Conservation (phyloP, 2,113 vertebrate species). For the Gila orcuttii region DNA sequence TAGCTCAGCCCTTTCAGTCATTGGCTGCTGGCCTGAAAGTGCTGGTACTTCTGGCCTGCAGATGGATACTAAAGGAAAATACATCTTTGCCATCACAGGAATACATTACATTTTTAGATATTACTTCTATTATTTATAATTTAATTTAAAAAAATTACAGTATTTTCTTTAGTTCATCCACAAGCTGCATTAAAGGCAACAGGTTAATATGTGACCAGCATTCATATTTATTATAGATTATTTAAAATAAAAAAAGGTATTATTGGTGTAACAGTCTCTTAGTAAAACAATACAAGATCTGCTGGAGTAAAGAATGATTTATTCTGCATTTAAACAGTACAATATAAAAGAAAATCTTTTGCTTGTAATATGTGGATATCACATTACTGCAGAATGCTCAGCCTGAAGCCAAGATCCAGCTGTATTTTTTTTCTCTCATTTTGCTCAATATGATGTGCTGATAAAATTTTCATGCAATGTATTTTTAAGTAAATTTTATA, state of each 20-base stretch:
- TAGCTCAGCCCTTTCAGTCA: too few relatives aligned
- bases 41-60: too few relatives aligned
- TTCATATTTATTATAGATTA: too few relatives aligned
- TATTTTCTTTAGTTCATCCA: too few relatives aligned
- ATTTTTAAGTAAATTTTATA: conserved; percentile 22
- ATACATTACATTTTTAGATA: too few relatives aligned
- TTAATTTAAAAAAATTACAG: too few relatives aligned
- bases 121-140: too few relatives aligned
- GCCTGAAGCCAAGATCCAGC: not conserved
- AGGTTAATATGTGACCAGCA: too few relatives aligned
- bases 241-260: not conserved
- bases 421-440: not conserved
- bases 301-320: not conserved
- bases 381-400: not conserved
- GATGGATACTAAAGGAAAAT: too few relatives aligned
- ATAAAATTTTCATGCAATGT: conserved; percentile 37
- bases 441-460: conserved; percentile 21
- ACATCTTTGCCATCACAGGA: too few relatives aligned
- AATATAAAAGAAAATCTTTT: not conserved
- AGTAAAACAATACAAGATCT: not conserved
- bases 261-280: not conserved
- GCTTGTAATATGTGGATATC: not conserved
- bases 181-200: too few relatives aligned
- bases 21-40: too few relatives aligned
- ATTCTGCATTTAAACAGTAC: not conserved